Evolutionary conservation across 1,140 invertebrate genomes (phyloP).

Genomic region (Luehdorfia chinensis): DNA sequence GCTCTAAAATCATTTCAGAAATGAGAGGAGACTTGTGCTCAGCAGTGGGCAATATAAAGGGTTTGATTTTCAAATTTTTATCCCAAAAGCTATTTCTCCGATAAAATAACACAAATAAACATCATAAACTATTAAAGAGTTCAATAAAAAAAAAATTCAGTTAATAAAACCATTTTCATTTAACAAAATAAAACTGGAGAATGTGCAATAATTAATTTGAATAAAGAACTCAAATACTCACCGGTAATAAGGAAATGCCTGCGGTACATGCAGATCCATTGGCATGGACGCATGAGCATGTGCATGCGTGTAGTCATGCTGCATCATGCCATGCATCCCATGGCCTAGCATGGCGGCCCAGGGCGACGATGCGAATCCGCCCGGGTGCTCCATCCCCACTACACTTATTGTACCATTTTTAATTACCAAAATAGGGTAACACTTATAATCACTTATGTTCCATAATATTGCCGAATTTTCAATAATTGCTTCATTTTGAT

Average conservation of each 20-base stretch:
- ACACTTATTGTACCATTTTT: slow-evolving; percentile 32
- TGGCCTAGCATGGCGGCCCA: slow-evolving; percentile 84
- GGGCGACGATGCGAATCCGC: slow-evolving; percentile 82
- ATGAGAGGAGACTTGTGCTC: no score
- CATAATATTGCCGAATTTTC: slow-evolving; percentile 15
- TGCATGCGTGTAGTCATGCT: slow-evolving; percentile 80
- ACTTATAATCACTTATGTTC: slow-evolving; percentile 20
- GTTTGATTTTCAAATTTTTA: no score
- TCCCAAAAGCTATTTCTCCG: no score
- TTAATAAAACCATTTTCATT: no score
- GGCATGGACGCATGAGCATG: slow-evolving; percentile 79
- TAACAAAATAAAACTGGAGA: no score
- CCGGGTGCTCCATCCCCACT: slow-evolving; percentile 81
- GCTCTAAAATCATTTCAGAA: no score
- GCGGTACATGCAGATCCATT: slow-evolving; percentile 91
- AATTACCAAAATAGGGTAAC: slow-evolving; percentile 17
- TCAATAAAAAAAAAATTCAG: no score
- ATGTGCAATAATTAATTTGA: no score
- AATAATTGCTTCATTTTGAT: slow-evolving; percentile 11
- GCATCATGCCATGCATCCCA: slow-evolving; percentile 79
- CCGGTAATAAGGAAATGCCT: slow-evolving; percentile 93
- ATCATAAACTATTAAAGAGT: no score
- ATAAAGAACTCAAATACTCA: slow-evolving; percentile 54
- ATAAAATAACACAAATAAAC: no score
- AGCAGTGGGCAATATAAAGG: no score